Percentiles rank a stretch among this genome's conserved stretches.
These are phyloP conservation scores for Eledone cirrhosa DNA, from an alignment of 2,888 invertebrate species.

Conservation along the genomic window DNA sequence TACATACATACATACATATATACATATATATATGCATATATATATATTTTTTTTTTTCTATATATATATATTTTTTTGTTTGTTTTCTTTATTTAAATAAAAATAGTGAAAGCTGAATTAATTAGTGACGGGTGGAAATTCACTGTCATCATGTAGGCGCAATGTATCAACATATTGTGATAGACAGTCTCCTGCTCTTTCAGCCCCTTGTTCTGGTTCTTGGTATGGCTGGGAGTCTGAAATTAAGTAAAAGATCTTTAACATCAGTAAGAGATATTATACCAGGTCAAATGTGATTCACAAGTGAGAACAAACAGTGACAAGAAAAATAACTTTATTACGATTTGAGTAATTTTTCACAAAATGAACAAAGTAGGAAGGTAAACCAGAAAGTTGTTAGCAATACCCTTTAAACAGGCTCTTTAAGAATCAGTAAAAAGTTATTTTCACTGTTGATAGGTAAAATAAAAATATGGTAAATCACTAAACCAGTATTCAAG, in stretches of 20 bases:
- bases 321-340: no score
- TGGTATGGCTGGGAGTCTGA: conserved; percentile 63
- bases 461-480: no score
- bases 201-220: conserved; percentile 59
- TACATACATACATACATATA: no score
- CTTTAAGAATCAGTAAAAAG: no score
- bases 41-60: conserved; percentile 1
- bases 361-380: no score
- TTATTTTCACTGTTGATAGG: no score
- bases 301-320: no score
- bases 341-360: no score
- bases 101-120: neutral
- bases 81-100: neutral
- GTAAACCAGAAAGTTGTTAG: no score
- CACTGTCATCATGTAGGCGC: conserved; percentile 81
- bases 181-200: conserved; percentile 49
- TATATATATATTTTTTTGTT: conserved; percentile 9
- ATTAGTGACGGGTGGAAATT: conserved; percentile 76
- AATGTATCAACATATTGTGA: conserved; percentile 50
- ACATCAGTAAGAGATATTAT: neutral
- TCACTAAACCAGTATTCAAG: no score
- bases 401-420: no score
- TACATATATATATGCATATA: neutral
- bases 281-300: neutral
- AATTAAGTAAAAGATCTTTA: conserved; percentile 29